phyloP scores from a whole-genome alignment of 1,140 invertebrate species.

The Pseudomyrmex flavicornis region DNA sequence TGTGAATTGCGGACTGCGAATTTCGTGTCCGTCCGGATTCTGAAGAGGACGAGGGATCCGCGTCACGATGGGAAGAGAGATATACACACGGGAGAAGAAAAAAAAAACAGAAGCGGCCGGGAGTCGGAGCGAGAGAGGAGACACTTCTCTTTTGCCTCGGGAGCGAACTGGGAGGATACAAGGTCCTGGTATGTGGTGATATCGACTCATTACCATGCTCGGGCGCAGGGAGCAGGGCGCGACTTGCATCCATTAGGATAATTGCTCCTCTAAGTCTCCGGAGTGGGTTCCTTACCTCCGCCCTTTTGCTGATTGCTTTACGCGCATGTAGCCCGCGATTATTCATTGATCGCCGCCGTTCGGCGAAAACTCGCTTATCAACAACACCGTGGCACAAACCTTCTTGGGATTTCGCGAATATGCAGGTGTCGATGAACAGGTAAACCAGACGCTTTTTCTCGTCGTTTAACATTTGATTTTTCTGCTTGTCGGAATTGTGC shows the following conservation, averaged over 20 bases:
- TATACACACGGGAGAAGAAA: constrained; percentile 59
- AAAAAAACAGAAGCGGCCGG: constrained; percentile 53
- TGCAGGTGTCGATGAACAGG: too few species aligned
- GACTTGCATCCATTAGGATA: constrained; percentile 86
- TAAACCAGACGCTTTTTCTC: too few species aligned
- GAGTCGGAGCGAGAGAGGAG: too few species aligned
- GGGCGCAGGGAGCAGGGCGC: constrained; percentile 80
- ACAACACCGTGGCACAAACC: too few species aligned
- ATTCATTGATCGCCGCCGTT: constrained; percentile 72
- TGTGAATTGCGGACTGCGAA: constrained; percentile 62
- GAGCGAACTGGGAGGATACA: constrained; percentile 78
- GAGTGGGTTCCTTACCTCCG: constrained; percentile 71
- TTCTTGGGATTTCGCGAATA: too few species aligned
- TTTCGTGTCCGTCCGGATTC: constrained; percentile 67
- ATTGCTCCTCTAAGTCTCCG: constrained; percentile 82
- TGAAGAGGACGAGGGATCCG: constrained; percentile 1
- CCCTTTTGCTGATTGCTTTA: constrained; percentile 75
- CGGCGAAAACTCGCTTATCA: constrained; percentile 28
- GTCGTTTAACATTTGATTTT: too few species aligned
- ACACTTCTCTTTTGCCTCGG: constrained; percentile 18
- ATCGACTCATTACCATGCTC: constrained; percentile 85
- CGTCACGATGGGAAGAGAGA: constrained; percentile 57
- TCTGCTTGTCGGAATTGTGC: too few species aligned
- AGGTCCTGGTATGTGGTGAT: constrained; percentile 85
- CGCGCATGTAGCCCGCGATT: constrained; percentile 70